Base-by-base conservation (phyloP, 2,113 vertebrate genomes). In the Zosterops hypoxanthus region DNA sequence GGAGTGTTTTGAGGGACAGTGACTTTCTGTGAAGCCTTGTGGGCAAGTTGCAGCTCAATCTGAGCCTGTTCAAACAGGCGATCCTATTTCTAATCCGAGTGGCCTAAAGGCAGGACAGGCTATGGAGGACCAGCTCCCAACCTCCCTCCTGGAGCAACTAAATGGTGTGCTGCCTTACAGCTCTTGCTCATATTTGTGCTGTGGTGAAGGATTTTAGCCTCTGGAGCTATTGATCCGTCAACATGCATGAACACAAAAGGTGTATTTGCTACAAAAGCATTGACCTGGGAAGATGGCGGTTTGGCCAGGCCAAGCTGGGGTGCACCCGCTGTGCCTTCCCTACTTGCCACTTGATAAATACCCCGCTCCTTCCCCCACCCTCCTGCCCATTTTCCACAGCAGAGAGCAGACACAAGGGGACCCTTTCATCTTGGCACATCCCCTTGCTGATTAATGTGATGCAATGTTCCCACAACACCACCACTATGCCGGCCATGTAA, bases 361-460 rank as follows among this genome's bases (percentile, higher is more conserved):
- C 91, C 65, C 92, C 1, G 0, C 68, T 89, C 52, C 55, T 92
- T 80, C 93, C 90, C 94, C 90, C 85, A 41, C 79, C 92, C 85
- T 77, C 44, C 71, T 88, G 92, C 93, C 90, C 87, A 93, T 96
- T 97, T 97, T 97, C 97, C 96, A 96, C 92, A 66, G 95, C 95
- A 81, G 91, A 95, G 96, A 95, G 91, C 95, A 96, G 92, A 84
- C 84, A 97, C 96, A 97, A 97, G 95, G 90, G 86, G 93, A 92
- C 86, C 86, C 97, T 97, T 97, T 97, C 97, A 96, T 97, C 95
- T 94, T 92, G 95, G 94, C 92, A 95, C 91, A 96, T 97, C 97
- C 95, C 82, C 71, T 95, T 94, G 94, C 89, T 95, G 97, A 96
- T 92, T 94, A 87, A 95, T 94, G 90, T 94, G 96, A 96, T 96